Percentiles rank a stretch among this genome's conserved stretches.
Conservation (phyloP, 2,888 invertebrate genomes). For the Criorhina ranunculi region DNA sequence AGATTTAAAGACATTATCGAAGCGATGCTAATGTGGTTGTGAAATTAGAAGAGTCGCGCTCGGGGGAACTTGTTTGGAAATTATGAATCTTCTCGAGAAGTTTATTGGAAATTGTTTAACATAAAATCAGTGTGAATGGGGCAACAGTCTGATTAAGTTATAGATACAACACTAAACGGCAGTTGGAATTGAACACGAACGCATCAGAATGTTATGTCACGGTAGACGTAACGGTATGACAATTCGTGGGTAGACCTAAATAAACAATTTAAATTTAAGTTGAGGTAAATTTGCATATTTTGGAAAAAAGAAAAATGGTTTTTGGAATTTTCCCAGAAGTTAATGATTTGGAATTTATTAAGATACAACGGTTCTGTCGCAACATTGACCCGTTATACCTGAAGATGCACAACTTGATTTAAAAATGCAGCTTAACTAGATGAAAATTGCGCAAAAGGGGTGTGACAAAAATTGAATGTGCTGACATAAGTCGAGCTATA, state of each 20-base stretch:
- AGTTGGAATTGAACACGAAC: background rate
- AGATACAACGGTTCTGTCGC: no score
- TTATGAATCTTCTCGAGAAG: background rate
- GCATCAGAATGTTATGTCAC: background rate
- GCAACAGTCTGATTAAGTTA: background rate
- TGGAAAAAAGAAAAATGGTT: no score
- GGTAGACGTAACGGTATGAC: background rate
- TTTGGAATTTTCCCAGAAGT: background rate
- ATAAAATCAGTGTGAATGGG: constrained; percentile 9
- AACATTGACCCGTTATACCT: no score
- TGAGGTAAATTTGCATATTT: background rate
- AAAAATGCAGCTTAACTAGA: no score
- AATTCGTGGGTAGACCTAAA: background rate
- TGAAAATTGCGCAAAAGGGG: no score
- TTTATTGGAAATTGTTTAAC: constrained; percentile 3
- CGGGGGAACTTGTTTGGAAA: background rate
- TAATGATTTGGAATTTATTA: background rate
- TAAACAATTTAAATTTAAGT: background rate
- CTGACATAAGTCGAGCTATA: no score
- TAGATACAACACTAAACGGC: background rate
- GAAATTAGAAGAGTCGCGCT: background rate
- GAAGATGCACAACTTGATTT: no score
- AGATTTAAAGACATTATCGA: constrained; percentile 1
- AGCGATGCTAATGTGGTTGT: background rate
- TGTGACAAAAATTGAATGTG: no score